Conservation (phyloP, 64 coral and sea anemone species). For the Dendrophyllia cribrosa region DNA sequence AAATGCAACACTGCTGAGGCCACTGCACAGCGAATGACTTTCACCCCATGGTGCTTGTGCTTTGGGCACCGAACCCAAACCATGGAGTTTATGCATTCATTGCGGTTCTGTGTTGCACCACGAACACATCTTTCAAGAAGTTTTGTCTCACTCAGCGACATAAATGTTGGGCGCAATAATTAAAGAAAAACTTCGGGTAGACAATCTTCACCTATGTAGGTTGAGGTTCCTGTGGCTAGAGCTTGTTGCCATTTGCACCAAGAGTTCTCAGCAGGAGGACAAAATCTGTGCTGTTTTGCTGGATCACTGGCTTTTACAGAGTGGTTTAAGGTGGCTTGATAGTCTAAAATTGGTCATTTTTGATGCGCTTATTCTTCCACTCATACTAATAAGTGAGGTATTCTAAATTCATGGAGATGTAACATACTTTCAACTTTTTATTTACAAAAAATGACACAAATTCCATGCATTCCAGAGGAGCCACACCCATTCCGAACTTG, state of each 20-base stretch:
- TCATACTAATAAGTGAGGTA: too few relatives aligned
- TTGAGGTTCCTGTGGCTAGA: neutral
- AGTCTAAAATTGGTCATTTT: too few relatives aligned
- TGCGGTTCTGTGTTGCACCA: neutral
- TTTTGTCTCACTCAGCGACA: constrained; percentile 17
- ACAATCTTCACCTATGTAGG: constrained; percentile 6
- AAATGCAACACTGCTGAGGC: constrained; percentile 26
- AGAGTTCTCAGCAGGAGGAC: neutral
- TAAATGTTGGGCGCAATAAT: neutral
- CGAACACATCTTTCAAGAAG: constrained; percentile 1
- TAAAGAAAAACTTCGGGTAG: constrained; percentile 2
- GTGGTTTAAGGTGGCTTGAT: too few relatives aligned
- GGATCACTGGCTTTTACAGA: neutral
- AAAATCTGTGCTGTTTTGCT: constrained; percentile 14
- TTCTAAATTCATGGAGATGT: too few relatives aligned
- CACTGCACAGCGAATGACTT: constrained; percentile 20
- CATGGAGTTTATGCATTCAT: constrained; percentile 16
- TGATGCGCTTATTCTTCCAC: too few relatives aligned
- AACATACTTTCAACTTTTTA: too few relatives aligned
- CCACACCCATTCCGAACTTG: too few relatives aligned
- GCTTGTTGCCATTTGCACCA: constrained; percentile 43
- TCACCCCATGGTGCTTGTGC: too few relatives aligned
- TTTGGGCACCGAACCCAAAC: constrained; percentile 30
- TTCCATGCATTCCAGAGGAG: too few relatives aligned
- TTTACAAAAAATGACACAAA: too few relatives aligned